These are phyloP conservation scores for Lacanobia wlatinum DNA, from an alignment of 2,888 invertebrate genomes.

Conservation along the genomic window DNA sequence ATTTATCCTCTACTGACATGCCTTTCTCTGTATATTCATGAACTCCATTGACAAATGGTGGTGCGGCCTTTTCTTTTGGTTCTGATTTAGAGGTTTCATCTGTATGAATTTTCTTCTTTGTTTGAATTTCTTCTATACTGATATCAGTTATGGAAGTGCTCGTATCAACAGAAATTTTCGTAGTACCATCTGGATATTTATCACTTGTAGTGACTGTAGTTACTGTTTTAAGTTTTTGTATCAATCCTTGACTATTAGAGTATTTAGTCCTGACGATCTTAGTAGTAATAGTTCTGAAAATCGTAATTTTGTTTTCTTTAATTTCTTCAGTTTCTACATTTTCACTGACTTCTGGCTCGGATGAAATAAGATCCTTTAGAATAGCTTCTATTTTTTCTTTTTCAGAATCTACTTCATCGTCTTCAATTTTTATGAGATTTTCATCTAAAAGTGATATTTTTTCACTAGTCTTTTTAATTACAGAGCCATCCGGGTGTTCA, in stretches of 20 bases:
- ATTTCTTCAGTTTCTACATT: constrained; percentile 69
- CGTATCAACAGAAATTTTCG: constrained; percentile 68
- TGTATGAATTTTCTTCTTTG: constrained; percentile 1
- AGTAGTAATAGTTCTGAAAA: constrained; percentile 77
- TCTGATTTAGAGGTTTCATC: constrained; percentile 22
- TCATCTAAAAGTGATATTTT: constrained; percentile 82
- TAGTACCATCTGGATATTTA: constrained; percentile 81
- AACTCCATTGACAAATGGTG: constrained; percentile 45
- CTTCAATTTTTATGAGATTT: constrained; percentile 56
- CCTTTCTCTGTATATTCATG: constrained; percentile 16
- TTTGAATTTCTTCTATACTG: constrained; percentile 31
- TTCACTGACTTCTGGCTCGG: constrained; percentile 71
- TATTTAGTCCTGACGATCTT: constrained; percentile 79
- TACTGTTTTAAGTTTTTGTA: constrained; percentile 78
- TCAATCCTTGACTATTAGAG: constrained; percentile 69
- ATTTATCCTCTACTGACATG: neutral
- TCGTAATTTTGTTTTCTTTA: constrained; percentile 71
- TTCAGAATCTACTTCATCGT: constrained; percentile 26
- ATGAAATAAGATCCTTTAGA: constrained; percentile 63
- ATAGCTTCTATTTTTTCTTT: constrained; percentile 32
- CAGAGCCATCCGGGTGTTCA: constrained; percentile 84
- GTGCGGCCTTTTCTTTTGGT: neutral
- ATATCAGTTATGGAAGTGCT: constrained; percentile 62
- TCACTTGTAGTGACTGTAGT: constrained; percentile 82
- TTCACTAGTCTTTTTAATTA: constrained; percentile 84